phyloP scores from a whole-genome alignment of 2,888 invertebrate species.

The Lamellibrachia columna region DNA sequence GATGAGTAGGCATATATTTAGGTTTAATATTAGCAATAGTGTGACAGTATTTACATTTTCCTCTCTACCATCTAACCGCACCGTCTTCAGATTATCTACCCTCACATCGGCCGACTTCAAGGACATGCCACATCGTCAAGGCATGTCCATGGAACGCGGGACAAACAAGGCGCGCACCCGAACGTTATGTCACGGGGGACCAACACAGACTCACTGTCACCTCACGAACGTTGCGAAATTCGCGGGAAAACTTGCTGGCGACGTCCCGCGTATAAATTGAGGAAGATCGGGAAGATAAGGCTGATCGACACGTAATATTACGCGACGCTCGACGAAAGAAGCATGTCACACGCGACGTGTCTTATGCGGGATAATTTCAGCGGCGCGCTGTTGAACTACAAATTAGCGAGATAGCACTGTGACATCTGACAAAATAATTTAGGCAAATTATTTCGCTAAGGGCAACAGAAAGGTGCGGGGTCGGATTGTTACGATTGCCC shows the following conservation, averaged over 20 bases:
- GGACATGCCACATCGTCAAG: not conserved
- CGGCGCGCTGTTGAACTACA: constrained; percentile 6
- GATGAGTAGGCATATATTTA: too few relatives aligned
- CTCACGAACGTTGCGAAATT: not conserved
- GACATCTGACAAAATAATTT: constrained; percentile 16
- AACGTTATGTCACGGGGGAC: not conserved
- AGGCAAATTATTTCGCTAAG: not conserved
- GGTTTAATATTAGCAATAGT: too few relatives aligned
- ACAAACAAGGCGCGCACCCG: not conserved
- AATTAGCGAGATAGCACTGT: not conserved
- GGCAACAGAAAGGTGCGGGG: not conserved
- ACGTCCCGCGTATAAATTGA: not conserved
- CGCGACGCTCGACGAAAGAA: not conserved
- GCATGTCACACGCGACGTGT: not conserved
- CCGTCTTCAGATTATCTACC: not conserved
- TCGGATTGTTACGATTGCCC: not conserved
- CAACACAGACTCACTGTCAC: not conserved
- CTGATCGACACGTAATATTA: not conserved
- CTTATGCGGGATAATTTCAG: constrained; percentile 8
- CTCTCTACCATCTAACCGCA: not conserved
- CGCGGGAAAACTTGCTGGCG: not conserved
- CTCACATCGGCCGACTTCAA: not conserved
- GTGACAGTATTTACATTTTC: too few relatives aligned
- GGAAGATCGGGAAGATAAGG: not conserved
- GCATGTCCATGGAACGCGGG: not conserved